Conservation (phyloP, 2,797 vertebrate genomes). For the Neostethus bicornis region DNA sequence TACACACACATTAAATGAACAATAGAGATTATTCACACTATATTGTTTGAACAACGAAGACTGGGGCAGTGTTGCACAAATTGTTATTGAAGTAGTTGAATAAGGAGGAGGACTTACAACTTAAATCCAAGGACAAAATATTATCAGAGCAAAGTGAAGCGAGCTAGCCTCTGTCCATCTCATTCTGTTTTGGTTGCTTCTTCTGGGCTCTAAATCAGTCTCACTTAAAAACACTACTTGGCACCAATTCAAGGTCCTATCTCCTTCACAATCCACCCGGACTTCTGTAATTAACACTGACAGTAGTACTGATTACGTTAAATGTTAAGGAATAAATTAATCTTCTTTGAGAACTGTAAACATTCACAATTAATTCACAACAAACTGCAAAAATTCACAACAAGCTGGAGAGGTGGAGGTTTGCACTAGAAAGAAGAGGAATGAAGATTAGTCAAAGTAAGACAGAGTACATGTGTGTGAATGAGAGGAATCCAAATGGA, state of each 20-base stretch:
- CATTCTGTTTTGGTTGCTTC: slow-evolving; percentile 51
- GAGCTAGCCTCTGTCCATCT: slow-evolving; percentile 52
- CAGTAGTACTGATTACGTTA: slow-evolving; percentile 68
- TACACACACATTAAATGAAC: slow-evolving; percentile 20
- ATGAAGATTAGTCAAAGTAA: too few relatives aligned
- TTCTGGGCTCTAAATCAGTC: slow-evolving; percentile 53
- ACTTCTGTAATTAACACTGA: slow-evolving; percentile 59
- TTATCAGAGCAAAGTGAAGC: slow-evolving; percentile 41
- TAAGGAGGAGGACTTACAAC: slow-evolving; percentile 43
- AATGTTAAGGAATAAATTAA: slow-evolving; percentile 71
- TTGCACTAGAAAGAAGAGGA: too few relatives aligned
- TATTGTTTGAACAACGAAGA: slow-evolving; percentile 72
- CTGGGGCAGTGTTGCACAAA: slow-evolving; percentile 69
- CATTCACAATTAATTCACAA: slow-evolving; percentile 59
- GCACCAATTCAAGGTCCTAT: slow-evolving; percentile 62
- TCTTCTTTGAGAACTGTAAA: slow-evolving; percentile 49
- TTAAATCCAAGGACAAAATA: slow-evolving; percentile 63
- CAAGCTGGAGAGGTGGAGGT: too few relatives aligned
- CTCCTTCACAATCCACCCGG: slow-evolving; percentile 22
- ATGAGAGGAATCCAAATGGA: too few relatives aligned
- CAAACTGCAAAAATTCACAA: slow-evolving; percentile 58
- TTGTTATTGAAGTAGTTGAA: slow-evolving; percentile 70
- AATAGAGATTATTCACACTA: slow-evolving; percentile 57
- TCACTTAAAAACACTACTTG: slow-evolving; percentile 55
- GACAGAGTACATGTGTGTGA: too few relatives aligned